Conservation (phyloP, 2,113 vertebrate genomes). For the Gorsachius goisagi region DNA sequence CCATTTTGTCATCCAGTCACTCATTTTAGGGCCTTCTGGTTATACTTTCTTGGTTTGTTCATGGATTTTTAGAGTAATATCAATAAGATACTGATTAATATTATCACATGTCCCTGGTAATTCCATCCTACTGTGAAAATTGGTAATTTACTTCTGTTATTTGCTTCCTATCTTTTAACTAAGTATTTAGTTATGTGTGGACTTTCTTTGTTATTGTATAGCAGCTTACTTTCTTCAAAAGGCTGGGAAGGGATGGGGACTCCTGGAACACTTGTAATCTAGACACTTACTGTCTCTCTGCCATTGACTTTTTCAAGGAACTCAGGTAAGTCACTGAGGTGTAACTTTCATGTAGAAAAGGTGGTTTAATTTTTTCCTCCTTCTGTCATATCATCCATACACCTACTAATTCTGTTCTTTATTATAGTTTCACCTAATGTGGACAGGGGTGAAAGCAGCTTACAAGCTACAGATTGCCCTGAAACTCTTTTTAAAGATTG, state of each 20-base stretch:
- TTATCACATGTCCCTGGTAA: background rate
- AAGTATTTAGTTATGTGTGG: background rate
- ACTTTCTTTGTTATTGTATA: background rate
- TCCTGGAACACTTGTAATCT: background rate
- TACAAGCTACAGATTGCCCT: background rate
- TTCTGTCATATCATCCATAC: background rate
- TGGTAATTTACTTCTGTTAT: background rate
- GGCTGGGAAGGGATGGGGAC: rapidly evolving
- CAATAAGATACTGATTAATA: background rate
- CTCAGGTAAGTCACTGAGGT: background rate
- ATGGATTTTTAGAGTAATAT: background rate
- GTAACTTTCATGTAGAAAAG: background rate
- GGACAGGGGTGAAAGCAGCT: background rate
- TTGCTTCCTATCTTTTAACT: background rate
- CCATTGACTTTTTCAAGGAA: background rate
- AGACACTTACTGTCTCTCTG: background rate
- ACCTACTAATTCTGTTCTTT: background rate
- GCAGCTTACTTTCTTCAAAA: background rate
- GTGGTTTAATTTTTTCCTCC: background rate
- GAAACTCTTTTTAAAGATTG: background rate
- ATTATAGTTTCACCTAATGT: background rate
- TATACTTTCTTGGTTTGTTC: background rate
- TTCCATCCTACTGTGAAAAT: background rate
- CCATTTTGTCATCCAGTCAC: background rate
- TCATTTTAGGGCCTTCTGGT: background rate